Conservation (phyloP, 2,888 invertebrate genomes). For the Drosophila ustulata region DNA sequence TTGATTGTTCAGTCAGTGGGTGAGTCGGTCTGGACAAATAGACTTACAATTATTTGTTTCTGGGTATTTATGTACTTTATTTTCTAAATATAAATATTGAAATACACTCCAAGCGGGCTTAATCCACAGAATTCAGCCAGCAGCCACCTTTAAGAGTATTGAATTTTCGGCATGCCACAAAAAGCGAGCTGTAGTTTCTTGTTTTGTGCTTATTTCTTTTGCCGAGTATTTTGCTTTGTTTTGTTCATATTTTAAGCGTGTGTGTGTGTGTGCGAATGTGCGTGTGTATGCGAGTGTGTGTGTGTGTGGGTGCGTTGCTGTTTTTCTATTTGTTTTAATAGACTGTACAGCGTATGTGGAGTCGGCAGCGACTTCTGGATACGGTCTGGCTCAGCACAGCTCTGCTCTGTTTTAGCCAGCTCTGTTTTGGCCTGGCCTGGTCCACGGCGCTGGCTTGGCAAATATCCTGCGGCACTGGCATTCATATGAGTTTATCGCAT, state of each 20-base stretch:
- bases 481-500: slow-evolving; percentile 75
- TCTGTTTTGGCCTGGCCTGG: slow-evolving; percentile 22
- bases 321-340: slow-evolving; percentile 76
- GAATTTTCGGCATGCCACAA: neutral
- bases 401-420: slow-evolving; percentile 6
- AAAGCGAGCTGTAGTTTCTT: slow-evolving; percentile 6
- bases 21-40: no score
- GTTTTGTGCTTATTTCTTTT: slow-evolving; percentile 27
- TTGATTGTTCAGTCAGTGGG: no score
- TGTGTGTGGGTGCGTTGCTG: slow-evolving; percentile 23
- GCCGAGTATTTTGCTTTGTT: slow-evolving; percentile 39
- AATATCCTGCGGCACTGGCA: slow-evolving; percentile 72
- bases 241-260: slow-evolving; percentile 60
- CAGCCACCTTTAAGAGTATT: slow-evolving; percentile 5
- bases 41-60: no score
- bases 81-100: no score
- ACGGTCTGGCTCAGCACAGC: neutral
- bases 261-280: slow-evolving; percentile 26
- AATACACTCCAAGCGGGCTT: neutral
- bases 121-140: neutral
- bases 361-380: slow-evolving; percentile 30
- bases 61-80: no score
- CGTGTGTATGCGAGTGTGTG: slow-evolving; percentile 12
- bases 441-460: slow-evolving; percentile 59
- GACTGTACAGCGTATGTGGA: slow-evolving; percentile 45